Evolutionary conservation across 2,113 vertebrate genomes (phyloP), one percentile per base, ranked within the genome.

Genomic region (Lethenteron camtschaticum): DNA sequence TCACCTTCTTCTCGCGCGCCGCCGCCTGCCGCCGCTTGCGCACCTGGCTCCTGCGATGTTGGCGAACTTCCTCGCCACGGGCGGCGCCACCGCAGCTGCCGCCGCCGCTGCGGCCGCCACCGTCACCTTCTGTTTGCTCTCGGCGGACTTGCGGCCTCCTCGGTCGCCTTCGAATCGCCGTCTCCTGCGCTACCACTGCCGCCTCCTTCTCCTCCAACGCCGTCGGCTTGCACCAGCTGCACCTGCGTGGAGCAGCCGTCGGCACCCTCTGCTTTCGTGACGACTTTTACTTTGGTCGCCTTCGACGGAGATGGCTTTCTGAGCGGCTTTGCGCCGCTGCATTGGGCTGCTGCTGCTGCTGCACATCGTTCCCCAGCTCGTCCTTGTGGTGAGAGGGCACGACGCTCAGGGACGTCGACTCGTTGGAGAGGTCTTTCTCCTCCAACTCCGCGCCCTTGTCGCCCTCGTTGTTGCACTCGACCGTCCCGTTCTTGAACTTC

Each of bases 1-100:
- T 97, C 73, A 99, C 92, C 77, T 99, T 99, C 77, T 94, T 95
- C 76, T 96, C 90, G 70, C 92, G 81, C 14, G 94, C 94, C 0
- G 90, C 94, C 90, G 96, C 95, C 78, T 99, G 91, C 72, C 94
- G 80, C 78, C 94, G 94, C 78, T 95, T 88, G 75, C 89, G 87
- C 68, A 99, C 88, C 75, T 99, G 94, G 78, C 89, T 99, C 60
- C 92, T 83, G 92, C 92, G 0, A 99, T 99, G 80, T 89, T 99
- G 57, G 94, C 94, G 71, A 99, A 96, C 77, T 96, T 96, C 16
- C 94, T 84, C 3, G 88, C 94, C 57, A 96, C 90, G 0, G 41
- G 41, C 85, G 95, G 71, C 81, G 81, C 0, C 86, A 86, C 3
- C 86, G 82, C 76, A 9, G n/a, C 8, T 11, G 63, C 63, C 10